phyloP scores from a whole-genome alignment of 2,888 invertebrate species.

The Hydroisotoma schaefferi region DNA sequence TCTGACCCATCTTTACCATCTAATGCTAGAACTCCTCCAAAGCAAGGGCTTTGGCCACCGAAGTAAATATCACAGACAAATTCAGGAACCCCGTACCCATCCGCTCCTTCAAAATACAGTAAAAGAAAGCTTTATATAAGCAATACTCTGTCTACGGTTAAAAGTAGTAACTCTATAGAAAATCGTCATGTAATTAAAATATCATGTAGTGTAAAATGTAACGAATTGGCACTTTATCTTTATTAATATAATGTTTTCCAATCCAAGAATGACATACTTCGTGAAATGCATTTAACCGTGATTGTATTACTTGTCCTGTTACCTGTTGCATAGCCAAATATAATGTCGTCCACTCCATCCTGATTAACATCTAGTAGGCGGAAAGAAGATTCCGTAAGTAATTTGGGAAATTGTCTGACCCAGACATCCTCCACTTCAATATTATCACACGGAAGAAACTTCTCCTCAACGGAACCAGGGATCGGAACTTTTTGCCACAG shows the following conservation, averaged over 20 bases:
- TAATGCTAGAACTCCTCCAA: constrained; percentile 68
- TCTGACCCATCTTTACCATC: constrained; percentile 67
- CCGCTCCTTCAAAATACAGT: constrained; percentile 53
- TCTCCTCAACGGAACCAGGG: constrained; percentile 40
- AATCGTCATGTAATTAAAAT: too few species aligned
- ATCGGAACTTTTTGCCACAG: constrained; percentile 55
- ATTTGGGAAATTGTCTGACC: constrained; percentile 65
- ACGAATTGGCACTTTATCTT: neutral
- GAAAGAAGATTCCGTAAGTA: constrained; percentile 70
- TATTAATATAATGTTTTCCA: neutral
- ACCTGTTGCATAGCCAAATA: constrained; percentile 76
- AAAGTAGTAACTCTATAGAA: too few species aligned
- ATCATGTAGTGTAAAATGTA: too few species aligned
- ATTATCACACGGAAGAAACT: constrained; percentile 61
- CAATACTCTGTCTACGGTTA: too few species aligned
- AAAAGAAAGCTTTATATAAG: neutral
- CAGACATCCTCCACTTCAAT: constrained; percentile 62
- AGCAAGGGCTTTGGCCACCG: constrained; percentile 63
- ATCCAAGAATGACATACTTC: neutral
- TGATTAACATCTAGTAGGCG: constrained; percentile 67
- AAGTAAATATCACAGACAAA: constrained; percentile 64
- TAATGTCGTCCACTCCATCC: constrained; percentile 67
- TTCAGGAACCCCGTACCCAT: constrained; percentile 58
- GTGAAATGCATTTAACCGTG: neutral
- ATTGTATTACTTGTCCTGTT: constrained; percentile 12